Percentiles rank a stretch among this genome's conserved stretches.
Conservation (phyloP, 2,888 invertebrate genomes). For the Deilephila porcellus region DNA sequence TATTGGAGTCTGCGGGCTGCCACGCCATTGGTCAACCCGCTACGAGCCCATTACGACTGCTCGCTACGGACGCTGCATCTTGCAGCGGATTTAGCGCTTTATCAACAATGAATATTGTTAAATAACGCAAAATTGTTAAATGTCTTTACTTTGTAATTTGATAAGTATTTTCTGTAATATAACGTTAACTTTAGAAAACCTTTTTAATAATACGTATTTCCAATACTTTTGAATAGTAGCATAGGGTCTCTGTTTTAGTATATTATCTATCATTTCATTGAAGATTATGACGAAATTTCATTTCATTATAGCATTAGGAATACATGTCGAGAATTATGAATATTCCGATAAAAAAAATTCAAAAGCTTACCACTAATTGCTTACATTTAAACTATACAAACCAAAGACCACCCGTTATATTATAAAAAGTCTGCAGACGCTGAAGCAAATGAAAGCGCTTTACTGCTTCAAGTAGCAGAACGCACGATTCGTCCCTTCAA, state of each 20-base stretch:
- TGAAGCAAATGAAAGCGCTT: slow-evolving; percentile 51
- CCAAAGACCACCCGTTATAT: neutral
- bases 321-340: neutral
- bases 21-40: slow-evolving; percentile 39
- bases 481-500: slow-evolving; percentile 65
- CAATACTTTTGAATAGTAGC: no score
- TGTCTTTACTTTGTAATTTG: no score
- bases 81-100: slow-evolving; percentile 37
- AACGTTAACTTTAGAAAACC: no score
- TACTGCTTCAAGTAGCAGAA: slow-evolving; percentile 41
- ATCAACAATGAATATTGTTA: no score
- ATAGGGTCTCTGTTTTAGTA: no score
- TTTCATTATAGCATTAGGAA: no score
- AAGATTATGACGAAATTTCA: no score
- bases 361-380: neutral
- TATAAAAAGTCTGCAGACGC: neutral
- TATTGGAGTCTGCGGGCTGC: slow-evolving; percentile 29
- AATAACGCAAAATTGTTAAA: no score
- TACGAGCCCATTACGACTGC: slow-evolving; percentile 34
- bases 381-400: neutral
- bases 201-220: no score
- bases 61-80: neutral
- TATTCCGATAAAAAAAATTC: neutral
- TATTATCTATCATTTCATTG: no score
- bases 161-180: no score